These are phyloP conservation scores for Caenorhabditis afra DNA, from an alignment of 2,888 invertebrate species.

Conservation along the genomic window DNA sequence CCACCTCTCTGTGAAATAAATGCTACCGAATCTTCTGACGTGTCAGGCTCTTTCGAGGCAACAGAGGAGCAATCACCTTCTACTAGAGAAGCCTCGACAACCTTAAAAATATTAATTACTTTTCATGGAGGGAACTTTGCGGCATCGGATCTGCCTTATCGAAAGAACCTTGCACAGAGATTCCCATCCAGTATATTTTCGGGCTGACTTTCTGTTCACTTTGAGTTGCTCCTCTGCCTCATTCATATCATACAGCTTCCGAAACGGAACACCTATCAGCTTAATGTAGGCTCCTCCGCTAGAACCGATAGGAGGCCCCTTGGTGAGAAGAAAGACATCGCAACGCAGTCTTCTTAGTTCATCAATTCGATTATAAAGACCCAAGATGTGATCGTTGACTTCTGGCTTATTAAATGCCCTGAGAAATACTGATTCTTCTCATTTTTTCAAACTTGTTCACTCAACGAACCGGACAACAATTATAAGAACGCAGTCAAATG, in stretches of 20 bases:
- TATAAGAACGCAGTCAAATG: slow-evolving; percentile 65
- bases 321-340: slow-evolving; percentile 68
- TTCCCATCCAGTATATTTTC: slow-evolving; percentile 60
- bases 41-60: not conserved
- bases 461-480: slow-evolving; percentile 62
- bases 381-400: slow-evolving; percentile 68
- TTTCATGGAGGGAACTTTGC: too few relatives aligned
- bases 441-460: too few relatives aligned
- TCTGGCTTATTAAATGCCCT: slow-evolving; percentile 67
- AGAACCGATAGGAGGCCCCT: slow-evolving; percentile 68
- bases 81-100: slow-evolving; percentile 57
- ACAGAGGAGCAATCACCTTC: slow-evolving; percentile 33
- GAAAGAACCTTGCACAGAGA: slow-evolving; percentile 54
- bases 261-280: slow-evolving; percentile 70
- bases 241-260: slow-evolving; percentile 67
- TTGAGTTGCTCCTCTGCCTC: slow-evolving; percentile 66
- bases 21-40: slow-evolving; percentile 41
- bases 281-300: slow-evolving; percentile 71
- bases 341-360: slow-evolving; percentile 62
- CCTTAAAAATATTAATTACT: slow-evolving; percentile 29
- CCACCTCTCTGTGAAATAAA: slow-evolving; percentile 64
- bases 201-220: slow-evolving; percentile 59
- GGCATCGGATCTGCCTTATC: too few relatives aligned
- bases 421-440: not conserved
- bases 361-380: slow-evolving; percentile 67